Conservation (phyloP, 1,140 invertebrate genomes). For the Drosophila bifasciata region DNA sequence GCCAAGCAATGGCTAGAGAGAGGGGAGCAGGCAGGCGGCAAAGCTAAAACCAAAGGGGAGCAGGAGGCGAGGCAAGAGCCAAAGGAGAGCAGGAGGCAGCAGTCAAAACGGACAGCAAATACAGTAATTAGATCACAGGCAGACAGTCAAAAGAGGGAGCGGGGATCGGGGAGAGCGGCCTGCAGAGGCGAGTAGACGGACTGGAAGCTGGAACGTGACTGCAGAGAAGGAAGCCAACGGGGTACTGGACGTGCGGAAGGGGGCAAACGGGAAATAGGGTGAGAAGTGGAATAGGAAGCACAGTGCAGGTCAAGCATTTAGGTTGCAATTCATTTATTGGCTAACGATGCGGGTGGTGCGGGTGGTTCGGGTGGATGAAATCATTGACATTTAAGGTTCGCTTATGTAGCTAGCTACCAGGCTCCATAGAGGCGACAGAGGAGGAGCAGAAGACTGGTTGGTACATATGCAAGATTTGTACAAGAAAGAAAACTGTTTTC, state of each 20-base stretch:
- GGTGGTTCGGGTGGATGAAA: no score
- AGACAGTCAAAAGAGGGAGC: conserved; percentile 38
- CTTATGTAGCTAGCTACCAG: no score
- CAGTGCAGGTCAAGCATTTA: conserved; percentile 21
- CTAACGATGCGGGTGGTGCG: no score
- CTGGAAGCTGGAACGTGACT: conserved; percentile 53
- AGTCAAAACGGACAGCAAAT: conserved; percentile 77
- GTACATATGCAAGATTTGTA: no score
- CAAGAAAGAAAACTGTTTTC: conserved; percentile 35
- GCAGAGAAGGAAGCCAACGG: conserved; percentile 34
- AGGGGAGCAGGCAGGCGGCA: conserved; percentile 9
- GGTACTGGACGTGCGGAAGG: not conserved
- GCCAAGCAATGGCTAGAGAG: conserved; percentile 20
- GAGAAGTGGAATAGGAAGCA: conserved; percentile 42
- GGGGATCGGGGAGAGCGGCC: conserved; percentile 10
- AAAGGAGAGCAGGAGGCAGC: conserved; percentile 43
- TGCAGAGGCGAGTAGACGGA: conserved; percentile 33
- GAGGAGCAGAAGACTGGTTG: no score
- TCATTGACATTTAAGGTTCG: no score
- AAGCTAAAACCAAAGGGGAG: conserved; percentile 21
- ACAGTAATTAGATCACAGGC: conserved; percentile 80
- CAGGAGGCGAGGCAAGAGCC: conserved; percentile 1
- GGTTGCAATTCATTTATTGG: conserved; percentile 3
- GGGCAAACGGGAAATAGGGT: conserved; percentile 21
- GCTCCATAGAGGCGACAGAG: no score